phyloP scores from a whole-genome alignment of 1,140 invertebrate genomes.

The Drosophila tristis region DNA sequence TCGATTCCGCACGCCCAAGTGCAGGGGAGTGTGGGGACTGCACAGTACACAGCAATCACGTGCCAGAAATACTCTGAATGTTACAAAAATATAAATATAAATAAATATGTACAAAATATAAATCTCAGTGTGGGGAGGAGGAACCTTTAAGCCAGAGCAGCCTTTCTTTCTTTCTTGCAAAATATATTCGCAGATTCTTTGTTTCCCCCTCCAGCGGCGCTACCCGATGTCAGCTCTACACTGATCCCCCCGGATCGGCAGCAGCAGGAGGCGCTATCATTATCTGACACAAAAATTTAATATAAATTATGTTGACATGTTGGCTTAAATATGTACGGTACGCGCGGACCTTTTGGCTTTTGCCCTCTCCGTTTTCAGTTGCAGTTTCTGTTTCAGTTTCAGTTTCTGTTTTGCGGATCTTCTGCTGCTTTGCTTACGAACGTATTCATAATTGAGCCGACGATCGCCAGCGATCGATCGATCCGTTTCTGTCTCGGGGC shows the following conservation, averaged over 20 bases:
- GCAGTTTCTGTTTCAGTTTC: neutral
- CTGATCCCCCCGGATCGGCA: neutral
- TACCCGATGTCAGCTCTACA: neutral
- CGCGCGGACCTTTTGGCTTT: conserved; percentile 19
- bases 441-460: conserved; percentile 47
- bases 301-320: conserved; percentile 84
- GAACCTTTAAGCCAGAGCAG: too few relatives aligned
- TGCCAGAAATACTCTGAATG: conserved; percentile 14
- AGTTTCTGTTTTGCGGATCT: neutral
- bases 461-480: neutral
- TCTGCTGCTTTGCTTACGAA: conserved; percentile 31
- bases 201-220: too few relatives aligned
- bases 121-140: too few relatives aligned
- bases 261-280: conserved; percentile 78
- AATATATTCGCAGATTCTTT: too few relatives aligned
- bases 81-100: too few relatives aligned
- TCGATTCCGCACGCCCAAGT: conserved; percentile 49
- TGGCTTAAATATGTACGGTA: conserved; percentile 76
- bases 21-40: neutral
- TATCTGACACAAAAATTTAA: conserved; percentile 83
- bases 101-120: too few relatives aligned
- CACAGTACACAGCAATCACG: conserved; percentile 1
- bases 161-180: too few relatives aligned
- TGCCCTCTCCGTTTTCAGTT: conserved; percentile 1
- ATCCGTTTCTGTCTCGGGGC: conserved; percentile 5